Evolutionary conservation across 2,113 vertebrate species (phyloP).

Genomic region (Menidia beryllina): DNA sequence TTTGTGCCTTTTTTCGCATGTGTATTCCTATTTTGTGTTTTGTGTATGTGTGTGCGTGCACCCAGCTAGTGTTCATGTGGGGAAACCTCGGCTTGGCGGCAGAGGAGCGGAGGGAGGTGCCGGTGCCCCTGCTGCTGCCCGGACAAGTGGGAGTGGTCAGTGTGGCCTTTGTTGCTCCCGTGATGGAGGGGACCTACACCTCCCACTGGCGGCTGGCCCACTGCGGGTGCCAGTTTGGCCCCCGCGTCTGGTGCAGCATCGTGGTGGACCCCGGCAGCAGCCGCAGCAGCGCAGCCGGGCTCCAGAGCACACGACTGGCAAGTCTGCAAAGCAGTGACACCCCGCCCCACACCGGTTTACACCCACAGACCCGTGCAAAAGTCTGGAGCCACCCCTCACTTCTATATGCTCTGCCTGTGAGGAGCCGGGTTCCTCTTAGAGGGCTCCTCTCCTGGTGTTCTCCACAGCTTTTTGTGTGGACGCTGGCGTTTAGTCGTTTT

Average conservation of each 20-base stretch:
- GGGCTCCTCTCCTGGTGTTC: background rate
- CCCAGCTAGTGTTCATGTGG: constrained; percentile 98
- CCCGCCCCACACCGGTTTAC: background rate
- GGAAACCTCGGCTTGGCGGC: constrained; percentile 93
- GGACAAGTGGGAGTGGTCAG: constrained; percentile 94
- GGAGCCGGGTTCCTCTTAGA: background rate
- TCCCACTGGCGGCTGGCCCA: constrained; percentile 98
- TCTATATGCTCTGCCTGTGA: background rate
- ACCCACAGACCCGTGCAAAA: background rate
- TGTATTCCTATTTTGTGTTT: constrained; percentile 73
- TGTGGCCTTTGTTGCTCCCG: constrained; percentile 92
- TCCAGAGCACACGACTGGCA: constrained; percentile 83
- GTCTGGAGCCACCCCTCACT: background rate
- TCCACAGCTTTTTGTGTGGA: background rate
- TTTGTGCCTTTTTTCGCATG: constrained; percentile 66
- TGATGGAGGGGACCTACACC: constrained; percentile 94
- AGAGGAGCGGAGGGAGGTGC: constrained; percentile 88
- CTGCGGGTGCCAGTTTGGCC: constrained; percentile 94
- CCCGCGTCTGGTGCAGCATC: constrained; percentile 98
- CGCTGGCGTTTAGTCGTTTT: background rate
- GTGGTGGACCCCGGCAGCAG: constrained; percentile 86
- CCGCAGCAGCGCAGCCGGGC: constrained; percentile 43
- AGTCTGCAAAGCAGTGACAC: constrained; percentile 68
- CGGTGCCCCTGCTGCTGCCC: constrained; percentile 89
- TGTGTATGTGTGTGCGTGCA: constrained; percentile 72